Evolutionary conservation across 2,113 vertebrate genomes (phyloP).

Genomic region (Micronycteris hirsuta): DNA sequence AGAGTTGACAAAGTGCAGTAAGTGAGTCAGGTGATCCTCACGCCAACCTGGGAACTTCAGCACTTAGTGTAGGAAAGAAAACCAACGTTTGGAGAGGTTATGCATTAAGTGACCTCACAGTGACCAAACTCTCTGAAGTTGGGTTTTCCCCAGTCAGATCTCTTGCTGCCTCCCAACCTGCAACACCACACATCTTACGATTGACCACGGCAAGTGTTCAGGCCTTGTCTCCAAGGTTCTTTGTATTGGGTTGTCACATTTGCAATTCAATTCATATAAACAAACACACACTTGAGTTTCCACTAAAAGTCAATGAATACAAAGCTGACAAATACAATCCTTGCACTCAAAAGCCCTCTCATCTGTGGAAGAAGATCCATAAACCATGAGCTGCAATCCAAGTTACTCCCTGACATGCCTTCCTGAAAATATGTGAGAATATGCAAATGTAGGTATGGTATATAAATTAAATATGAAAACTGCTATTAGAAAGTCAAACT

Average conservation of each 20-base stretch:
- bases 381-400: background rate
- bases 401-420: background rate
- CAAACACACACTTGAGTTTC: background rate
- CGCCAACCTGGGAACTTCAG: background rate
- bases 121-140: background rate
- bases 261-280: background rate
- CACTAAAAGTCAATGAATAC: background rate
- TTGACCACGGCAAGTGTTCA: background rate
- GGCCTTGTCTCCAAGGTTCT: background rate
- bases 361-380: background rate
- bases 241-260: background rate
- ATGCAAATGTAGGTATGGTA: background rate
- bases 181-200: background rate
- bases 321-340: background rate
- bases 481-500: background rate
- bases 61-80: background rate
- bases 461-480: background rate
- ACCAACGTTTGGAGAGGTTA: background rate
- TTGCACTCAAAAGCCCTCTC: background rate
- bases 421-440: background rate
- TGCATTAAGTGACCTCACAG: background rate
- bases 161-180: background rate
- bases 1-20: background rate
- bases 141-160: background rate
- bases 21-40: background rate